phyloP scores from a whole-genome alignment of 2,113 vertebrate species.

The human region DNA sequence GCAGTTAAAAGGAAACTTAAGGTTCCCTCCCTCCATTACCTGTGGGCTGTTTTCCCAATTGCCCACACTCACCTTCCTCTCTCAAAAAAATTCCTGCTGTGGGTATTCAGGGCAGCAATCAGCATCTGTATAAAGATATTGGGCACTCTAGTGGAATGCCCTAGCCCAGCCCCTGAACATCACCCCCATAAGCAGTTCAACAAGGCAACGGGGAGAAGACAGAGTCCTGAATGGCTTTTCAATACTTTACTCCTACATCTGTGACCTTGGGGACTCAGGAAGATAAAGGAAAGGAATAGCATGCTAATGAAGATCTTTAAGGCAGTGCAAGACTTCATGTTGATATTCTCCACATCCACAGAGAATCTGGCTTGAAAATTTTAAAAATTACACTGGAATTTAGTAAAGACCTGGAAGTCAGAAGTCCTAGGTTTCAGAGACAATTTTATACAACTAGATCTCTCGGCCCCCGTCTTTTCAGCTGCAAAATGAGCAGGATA shows the following conservation, averaged over 20 bases:
- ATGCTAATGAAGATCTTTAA: not conserved
- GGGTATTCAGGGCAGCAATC: not conserved
- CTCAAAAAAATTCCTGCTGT: not conserved
- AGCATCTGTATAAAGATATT: not conserved
- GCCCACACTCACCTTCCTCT: not conserved
- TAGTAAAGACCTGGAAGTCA: not conserved
- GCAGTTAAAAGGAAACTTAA: not conserved
- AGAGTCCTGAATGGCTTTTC: not conserved
- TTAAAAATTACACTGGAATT: not conserved
- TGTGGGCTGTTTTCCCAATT: not conserved
- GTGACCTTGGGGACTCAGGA: not conserved
- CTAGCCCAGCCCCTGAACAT: not conserved
- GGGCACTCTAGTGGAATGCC: not conserved
- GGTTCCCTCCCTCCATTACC: not conserved
- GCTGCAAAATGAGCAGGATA: not conserved
- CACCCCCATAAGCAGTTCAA: not conserved
- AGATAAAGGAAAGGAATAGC: not conserved
- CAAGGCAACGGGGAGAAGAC: not conserved
- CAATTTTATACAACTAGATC: not conserved
- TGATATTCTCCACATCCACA: not conserved
- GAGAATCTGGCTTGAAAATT: not conserved
- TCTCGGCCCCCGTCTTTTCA: not conserved
- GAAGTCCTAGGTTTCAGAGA: not conserved
- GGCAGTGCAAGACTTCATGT: not conserved
- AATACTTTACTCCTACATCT: not conserved